A percentile compares a stretch with the other conserved stretches of the same genome.
Evolutionary conservation across 2,797 vertebrate genomes (phyloP).

Genomic region (Pagetopsis macropterus): DNA sequence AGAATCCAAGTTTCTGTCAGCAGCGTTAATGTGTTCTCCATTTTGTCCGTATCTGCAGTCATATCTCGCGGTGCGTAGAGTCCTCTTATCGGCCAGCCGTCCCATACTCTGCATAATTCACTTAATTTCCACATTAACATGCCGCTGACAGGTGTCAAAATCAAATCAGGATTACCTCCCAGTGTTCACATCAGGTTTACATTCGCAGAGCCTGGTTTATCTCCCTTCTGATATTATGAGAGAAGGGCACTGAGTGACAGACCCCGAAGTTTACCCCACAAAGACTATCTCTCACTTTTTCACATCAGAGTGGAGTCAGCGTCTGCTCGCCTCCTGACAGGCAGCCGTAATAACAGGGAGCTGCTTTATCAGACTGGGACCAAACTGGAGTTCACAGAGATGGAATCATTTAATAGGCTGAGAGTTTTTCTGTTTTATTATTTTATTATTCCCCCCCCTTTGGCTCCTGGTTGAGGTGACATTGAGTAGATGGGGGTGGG

Average conservation of each 20-base stretch:
- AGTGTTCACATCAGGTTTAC: constrained; percentile 13
- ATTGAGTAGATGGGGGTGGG: constrained; percentile 52
- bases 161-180: constrained; percentile 24
- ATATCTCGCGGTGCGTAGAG: constrained; percentile 43
- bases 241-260: constrained; percentile 47
- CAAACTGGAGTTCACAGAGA: constrained; percentile 61
- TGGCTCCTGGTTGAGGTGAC: constrained; percentile 57
- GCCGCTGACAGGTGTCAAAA: constrained; percentile 59
- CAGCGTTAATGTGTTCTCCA: constrained; percentile 35
- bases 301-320: constrained; percentile 21
- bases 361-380: constrained; percentile 61
- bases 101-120: constrained; percentile 36
- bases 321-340: constrained; percentile 32
- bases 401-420: constrained; percentile 73
- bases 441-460: constrained; percentile 43
- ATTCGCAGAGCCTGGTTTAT: constrained; percentile 33
- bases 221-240: constrained; percentile 41
- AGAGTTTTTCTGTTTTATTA: constrained; percentile 59
- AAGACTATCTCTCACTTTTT: constrained; percentile 39
- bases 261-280: constrained; percentile 33
- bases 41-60: constrained; percentile 41
- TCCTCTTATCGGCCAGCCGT: constrained; percentile 47
- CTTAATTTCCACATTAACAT: constrained; percentile 47
- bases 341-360: constrained; percentile 57
- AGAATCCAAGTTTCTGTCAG: constrained; percentile 45